A percentile compares a stretch with the other conserved stretches of the same genome.
Conservation (phyloP, 2,113 vertebrate genomes). For the Syngnathus floridae region DNA sequence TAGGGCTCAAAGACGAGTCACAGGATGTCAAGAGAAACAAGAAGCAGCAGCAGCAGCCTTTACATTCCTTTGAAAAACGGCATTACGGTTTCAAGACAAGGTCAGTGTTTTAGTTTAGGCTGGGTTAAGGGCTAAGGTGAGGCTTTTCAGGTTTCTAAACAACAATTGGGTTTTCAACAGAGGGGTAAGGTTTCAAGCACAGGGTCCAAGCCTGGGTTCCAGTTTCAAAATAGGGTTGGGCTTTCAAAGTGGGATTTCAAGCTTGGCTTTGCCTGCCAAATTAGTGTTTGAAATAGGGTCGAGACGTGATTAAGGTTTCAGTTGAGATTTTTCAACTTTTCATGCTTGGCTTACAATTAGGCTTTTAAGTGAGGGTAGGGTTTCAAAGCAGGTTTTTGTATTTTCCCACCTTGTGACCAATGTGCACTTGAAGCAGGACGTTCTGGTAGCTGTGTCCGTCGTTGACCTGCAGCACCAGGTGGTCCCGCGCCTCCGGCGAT, state of each 20-base stretch:
- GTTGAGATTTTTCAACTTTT: neutral
- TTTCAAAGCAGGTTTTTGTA: too few species aligned
- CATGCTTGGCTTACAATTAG: neutral
- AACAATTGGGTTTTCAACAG: neutral
- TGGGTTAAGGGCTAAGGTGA: too few species aligned
- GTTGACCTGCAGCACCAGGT: conserved; percentile 75
- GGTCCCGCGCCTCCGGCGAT: conserved; percentile 66
- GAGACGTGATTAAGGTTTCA: neutral
- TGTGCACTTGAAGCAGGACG: conserved; percentile 73
- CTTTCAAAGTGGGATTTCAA: neutral
- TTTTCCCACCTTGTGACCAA: conserved; percentile 73
- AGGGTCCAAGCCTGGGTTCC: neutral
- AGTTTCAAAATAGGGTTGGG: neutral
- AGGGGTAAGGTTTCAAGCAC: neutral
- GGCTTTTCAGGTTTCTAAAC: too few species aligned
- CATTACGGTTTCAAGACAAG: too few species aligned
- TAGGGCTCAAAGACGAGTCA: too few species aligned
- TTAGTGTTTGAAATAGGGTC: neutral
- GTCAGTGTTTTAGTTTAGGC: too few species aligned
- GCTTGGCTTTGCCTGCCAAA: too few species aligned
- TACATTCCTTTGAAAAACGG: too few species aligned
- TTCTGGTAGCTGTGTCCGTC: conserved; percentile 87
- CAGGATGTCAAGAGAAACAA: too few species aligned
- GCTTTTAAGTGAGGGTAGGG: too few species aligned
- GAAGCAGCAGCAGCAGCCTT: too few species aligned